phyloP scores from a whole-genome alignment of 2,888 invertebrate species.

The Congeria kusceri region DNA sequence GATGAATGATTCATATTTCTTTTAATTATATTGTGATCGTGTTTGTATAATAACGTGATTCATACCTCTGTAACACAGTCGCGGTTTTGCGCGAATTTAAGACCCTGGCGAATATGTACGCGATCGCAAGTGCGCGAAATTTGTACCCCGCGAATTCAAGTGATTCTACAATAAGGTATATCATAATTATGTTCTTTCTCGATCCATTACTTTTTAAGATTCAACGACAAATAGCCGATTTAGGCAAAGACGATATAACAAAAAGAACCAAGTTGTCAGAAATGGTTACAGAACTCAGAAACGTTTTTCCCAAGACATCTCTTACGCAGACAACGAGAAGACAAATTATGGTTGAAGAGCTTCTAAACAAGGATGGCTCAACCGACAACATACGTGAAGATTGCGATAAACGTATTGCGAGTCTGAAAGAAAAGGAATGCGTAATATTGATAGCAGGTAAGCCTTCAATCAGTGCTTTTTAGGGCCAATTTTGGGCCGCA shows the following conservation, averaged over 20 bases:
- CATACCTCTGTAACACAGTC: no score
- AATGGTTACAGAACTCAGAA: constrained; percentile 45
- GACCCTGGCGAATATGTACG: no score
- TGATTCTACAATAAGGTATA: no score
- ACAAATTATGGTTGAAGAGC: constrained; percentile 45
- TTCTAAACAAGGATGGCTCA: constrained; percentile 51
- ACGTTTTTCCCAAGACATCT: constrained; percentile 40
- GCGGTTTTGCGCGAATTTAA: no score
- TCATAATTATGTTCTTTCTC: no score
- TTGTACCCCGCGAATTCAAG: no score
- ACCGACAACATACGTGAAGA: constrained; percentile 54
- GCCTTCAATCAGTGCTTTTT: no score
- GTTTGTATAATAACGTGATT: no score
- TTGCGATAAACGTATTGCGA: constrained; percentile 43
- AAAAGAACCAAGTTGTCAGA: constrained; percentile 30
- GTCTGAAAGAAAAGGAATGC: constrained; percentile 56
- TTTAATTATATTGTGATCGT: no score
- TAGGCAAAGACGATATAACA: constrained; percentile 36
- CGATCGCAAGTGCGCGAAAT: no score
- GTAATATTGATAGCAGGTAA: constrained; percentile 59
- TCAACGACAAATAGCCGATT: constrained; percentile 11
- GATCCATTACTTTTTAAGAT: constrained; percentile 27
- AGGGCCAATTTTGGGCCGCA: no score
- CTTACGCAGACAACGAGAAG: constrained; percentile 5
- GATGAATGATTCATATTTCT: no score